Conservation (phyloP, 2,888 invertebrate genomes). For the Phaonia tiefii region DNA sequence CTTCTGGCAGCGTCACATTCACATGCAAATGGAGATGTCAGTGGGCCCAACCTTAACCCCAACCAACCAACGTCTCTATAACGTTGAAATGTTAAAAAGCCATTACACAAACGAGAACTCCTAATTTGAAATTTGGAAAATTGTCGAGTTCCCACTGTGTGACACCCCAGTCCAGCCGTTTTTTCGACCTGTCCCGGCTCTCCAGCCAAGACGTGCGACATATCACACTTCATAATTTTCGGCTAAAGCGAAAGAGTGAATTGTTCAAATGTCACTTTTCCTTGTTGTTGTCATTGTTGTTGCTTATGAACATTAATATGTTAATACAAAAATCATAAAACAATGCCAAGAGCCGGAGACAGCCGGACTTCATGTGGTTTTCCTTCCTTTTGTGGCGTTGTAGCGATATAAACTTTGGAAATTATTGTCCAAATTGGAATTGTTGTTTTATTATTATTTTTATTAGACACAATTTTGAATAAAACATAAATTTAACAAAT, state of each 20-base stretch:
- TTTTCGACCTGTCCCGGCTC: conserved; percentile 6
- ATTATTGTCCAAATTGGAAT: conserved; percentile 9
- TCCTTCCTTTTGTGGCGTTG: conserved; percentile 17
- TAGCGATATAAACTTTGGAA: conserved; percentile 21
- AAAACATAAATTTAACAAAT: conserved; percentile 44
- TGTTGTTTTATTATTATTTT: conserved; percentile 28
- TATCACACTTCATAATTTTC: conserved; percentile 65
- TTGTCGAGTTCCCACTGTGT: conserved; percentile 45
- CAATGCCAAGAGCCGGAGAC: neutral
- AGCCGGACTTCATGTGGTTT: conserved; percentile 27
- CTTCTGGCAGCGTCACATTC: conserved; percentile 10
- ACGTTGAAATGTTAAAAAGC: conserved; percentile 9
- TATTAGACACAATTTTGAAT: conserved; percentile 19
- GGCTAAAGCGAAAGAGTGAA: conserved; percentile 7
- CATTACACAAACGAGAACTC: conserved; percentile 2
- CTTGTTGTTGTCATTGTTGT: neutral
- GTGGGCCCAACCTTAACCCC: conserved; percentile 7
- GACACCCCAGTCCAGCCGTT: conserved; percentile 5
- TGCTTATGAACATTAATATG: conserved; percentile 40
- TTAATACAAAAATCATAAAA: conserved; percentile 31
- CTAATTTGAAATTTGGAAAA: conserved; percentile 7
- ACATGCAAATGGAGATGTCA: conserved; percentile 34
- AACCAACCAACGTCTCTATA: conserved; percentile 35
- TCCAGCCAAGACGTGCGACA: conserved; percentile 47
- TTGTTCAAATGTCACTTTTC: neutral